Evolutionary conservation across 2,797 vertebrate species (phyloP).

Genomic region (Pangasius krempfi): DNA sequence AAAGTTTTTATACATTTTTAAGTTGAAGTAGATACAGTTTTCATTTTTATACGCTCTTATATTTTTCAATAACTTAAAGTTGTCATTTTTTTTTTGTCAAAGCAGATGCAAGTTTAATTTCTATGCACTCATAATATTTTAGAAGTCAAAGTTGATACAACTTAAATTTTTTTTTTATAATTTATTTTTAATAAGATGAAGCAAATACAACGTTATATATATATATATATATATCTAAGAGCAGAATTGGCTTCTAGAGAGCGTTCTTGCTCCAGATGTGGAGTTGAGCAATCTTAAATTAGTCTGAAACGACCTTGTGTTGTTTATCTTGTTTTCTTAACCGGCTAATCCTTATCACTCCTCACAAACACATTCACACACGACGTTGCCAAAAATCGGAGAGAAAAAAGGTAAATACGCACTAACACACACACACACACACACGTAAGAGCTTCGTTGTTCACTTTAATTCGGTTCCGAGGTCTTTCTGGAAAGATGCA

Average conservation of each 20-base stretch:
- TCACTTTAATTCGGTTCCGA: constrained; percentile 30
- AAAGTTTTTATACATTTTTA: too few relatives aligned
- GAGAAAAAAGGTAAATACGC: neutral
- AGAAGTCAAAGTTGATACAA: neutral
- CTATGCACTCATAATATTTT: neutral
- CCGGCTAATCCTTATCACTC: neutral
- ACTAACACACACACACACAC: neutral
- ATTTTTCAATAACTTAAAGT: too few relatives aligned
- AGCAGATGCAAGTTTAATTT: too few relatives aligned
- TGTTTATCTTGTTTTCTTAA: neutral
- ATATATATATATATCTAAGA: neutral
- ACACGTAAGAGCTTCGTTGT: neutral
- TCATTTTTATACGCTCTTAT: too few relatives aligned
- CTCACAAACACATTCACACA: constrained; percentile 15
- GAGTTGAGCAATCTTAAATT: too few relatives aligned
- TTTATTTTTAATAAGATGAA: neutral
- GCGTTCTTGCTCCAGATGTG: neutral
- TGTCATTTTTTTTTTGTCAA: too few relatives aligned
- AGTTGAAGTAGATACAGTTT: too few relatives aligned
- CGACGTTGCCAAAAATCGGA: neutral
- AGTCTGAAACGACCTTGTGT: neutral
- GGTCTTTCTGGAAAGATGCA: constrained; percentile 15
- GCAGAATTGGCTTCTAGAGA: too few relatives aligned
- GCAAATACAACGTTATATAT: neutral
- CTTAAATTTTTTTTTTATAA: too few relatives aligned